Base-by-base conservation (phyloP, 2,113 vertebrate genomes). In the Cyphomyrus plagiostoma region DNA sequence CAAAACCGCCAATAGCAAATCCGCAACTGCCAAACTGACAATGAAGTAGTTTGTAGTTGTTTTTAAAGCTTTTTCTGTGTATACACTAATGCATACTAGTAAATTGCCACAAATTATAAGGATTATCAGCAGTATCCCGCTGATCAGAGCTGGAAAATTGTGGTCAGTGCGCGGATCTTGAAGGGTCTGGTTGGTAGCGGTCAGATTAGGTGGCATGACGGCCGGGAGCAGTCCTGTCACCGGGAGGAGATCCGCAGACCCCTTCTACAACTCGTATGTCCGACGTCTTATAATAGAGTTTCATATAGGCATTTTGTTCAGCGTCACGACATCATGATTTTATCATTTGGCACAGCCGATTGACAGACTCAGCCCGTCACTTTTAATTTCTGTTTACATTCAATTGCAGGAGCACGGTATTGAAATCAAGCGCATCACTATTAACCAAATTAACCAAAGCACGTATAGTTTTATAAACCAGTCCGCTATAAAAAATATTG, bases 11-110 rank as follows among this genome's bases (percentile, higher is more conserved):
- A 99, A 95, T 13, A 98, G 97, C 8, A 98, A 95, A 90, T 98
- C 98, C 1, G 98, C 97, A 42, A 97, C 97, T 88, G 98, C 98
- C 88, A 99, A 95, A 90, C 98, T 99, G 92, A 98, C 96, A 90
- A 99, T 97, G 95, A 99, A 99, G 95, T 97, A 98, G 96, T 99
- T 99, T 93, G 98, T 98, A 90, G 98, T 98, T 90, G 98, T 99
- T 94, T 97, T 97, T 91, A 99, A 94, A 49, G 97, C 95, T 91
- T 97, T 97, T 95, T 98, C 98, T 2, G 95, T 96, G 92, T 96
- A 96, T 89, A 99, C 98, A 91, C 98, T 98, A 77, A 97, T 90
- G 89, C 98, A 98, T 92, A 99, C 98, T 3, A 99, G 96, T 92
- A 97, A 90, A 93, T 99, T 98, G 90, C 98, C 98, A 45, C 97